Evolutionary conservation across 2,888 invertebrate genomes (phyloP).

Genomic region (Myathropa florea): DNA sequence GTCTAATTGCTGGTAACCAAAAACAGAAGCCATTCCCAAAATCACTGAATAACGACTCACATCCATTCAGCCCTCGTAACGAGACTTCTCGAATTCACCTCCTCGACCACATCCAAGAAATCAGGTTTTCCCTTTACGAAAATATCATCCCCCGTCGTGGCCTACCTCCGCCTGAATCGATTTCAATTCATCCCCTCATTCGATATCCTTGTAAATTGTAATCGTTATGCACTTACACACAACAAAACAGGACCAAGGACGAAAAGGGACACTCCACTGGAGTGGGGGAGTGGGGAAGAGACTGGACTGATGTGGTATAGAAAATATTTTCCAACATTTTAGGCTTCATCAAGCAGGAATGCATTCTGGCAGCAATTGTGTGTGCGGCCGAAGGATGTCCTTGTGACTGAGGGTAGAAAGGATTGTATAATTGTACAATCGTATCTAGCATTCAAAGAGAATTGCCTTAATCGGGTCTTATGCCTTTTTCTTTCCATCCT

Average conservation of each 20-base stretch:
- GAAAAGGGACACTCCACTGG: neutral
- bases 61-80: neutral
- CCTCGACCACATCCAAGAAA: neutral
- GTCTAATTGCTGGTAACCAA: neutral
- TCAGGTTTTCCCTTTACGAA: neutral
- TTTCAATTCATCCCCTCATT: neutral
- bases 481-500: slow-evolving; percentile 17
- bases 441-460: slow-evolving; percentile 45
- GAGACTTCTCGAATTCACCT: neutral
- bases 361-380: slow-evolving; percentile 34
- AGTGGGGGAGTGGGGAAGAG: too few relatives aligned
- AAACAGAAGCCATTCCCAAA: neutral
- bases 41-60: neutral
- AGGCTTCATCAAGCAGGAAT: slow-evolving; percentile 42
- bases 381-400: neutral
- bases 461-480: slow-evolving; percentile 48
- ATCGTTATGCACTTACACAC: slow-evolving; percentile 50
- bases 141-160: neutral
- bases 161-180: neutral
- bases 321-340: slow-evolving; percentile 53
- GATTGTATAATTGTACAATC: slow-evolving; percentile 39
- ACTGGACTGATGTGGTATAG: slow-evolving; percentile 12
- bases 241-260: neutral
- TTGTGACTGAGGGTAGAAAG: neutral
- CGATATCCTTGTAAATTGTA: slow-evolving; percentile 27